These are phyloP conservation scores for Lycocerus yunnanus DNA, from an alignment of 2,888 invertebrate genomes.

Conservation along the genomic window DNA sequence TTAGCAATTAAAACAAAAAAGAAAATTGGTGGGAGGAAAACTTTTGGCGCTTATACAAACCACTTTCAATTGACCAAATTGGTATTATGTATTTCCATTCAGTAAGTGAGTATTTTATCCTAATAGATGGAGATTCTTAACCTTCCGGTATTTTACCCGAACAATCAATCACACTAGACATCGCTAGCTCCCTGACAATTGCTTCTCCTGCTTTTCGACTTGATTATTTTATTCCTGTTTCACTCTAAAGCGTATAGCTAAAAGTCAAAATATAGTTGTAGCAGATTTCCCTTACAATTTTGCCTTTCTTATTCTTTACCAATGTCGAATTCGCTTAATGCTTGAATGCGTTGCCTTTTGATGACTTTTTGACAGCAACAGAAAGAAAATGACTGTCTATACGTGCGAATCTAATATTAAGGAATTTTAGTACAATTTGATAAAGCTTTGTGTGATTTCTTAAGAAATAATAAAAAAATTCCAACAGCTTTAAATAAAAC, in stretches of 20 bases:
- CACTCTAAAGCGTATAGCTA: constrained; percentile 17
- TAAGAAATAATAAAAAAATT: background rate
- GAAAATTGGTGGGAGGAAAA: background rate
- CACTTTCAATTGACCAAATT: constrained; percentile 6
- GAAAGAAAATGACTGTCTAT: background rate
- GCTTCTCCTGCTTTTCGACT: constrained; percentile 21
- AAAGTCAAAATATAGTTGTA: constrained; percentile 27
- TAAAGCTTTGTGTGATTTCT: background rate
- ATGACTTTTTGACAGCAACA: constrained; percentile 10
- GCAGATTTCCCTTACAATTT: constrained; percentile 19
- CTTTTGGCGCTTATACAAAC: background rate
- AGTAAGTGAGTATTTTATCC: constrained; percentile 14
- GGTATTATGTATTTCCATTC: constrained; percentile 21
- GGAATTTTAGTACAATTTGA: background rate
- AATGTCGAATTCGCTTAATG: constrained; percentile 23
- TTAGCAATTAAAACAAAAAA: background rate
- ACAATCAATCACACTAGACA: constrained; percentile 31
- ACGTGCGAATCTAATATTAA: background rate
- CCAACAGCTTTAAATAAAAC: background rate
- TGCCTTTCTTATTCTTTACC: constrained; percentile 14
- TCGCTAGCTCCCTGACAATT: constrained; percentile 30
- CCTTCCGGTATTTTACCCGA: constrained; percentile 24
- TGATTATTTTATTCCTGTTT: constrained; percentile 26
- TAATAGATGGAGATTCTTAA: constrained; percentile 21
- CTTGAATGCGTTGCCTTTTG: constrained; percentile 19